A percentile compares a stretch with the other conserved stretches of the same genome.
These are phyloP conservation scores for Kradibia gibbosae DNA, from an alignment of 1,140 invertebrate genomes.

Conservation along the genomic window DNA sequence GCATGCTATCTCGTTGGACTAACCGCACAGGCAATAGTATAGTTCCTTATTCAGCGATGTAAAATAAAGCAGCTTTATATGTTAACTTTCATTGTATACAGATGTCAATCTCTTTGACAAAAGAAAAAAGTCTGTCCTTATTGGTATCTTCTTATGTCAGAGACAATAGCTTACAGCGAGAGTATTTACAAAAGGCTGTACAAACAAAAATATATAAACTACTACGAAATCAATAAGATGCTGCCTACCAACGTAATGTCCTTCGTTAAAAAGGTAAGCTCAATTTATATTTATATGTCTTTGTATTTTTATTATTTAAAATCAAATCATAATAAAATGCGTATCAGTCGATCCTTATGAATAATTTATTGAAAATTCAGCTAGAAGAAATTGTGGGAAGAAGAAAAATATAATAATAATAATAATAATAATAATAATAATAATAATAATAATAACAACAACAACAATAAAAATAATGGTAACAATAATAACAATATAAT, in stretches of 20 bases:
- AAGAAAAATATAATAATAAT: too few species aligned
- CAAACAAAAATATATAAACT: not conserved
- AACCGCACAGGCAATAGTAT: not conserved
- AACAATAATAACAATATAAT: too few species aligned
- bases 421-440: not conserved
- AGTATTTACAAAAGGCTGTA: not conserved
- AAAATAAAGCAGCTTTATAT: not conserved
- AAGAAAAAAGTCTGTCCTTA: not conserved
- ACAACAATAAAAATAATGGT: too few species aligned
- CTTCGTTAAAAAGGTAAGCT: slow-evolving; percentile 86
- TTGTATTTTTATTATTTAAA: not conserved
- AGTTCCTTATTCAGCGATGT: not conserved
- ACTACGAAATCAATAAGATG: slow-evolving; percentile 70
- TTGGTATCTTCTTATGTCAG: not conserved
- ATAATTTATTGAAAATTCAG: not conserved
- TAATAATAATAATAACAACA: too few species aligned
- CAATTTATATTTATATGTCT: slow-evolving; percentile 18
- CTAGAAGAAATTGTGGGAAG: too few species aligned
- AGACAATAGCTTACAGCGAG: not conserved
- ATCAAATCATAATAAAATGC: not conserved
- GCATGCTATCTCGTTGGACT: not conserved
- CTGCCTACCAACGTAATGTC: slow-evolving; percentile 86
- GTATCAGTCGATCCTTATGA: too few species aligned
- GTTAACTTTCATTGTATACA: not conserved
- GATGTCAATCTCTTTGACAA: not conserved